These are phyloP conservation scores for Anas flavirostris DNA, from an alignment of 2,797 vertebrate genomes.

Conservation along the genomic window DNA sequence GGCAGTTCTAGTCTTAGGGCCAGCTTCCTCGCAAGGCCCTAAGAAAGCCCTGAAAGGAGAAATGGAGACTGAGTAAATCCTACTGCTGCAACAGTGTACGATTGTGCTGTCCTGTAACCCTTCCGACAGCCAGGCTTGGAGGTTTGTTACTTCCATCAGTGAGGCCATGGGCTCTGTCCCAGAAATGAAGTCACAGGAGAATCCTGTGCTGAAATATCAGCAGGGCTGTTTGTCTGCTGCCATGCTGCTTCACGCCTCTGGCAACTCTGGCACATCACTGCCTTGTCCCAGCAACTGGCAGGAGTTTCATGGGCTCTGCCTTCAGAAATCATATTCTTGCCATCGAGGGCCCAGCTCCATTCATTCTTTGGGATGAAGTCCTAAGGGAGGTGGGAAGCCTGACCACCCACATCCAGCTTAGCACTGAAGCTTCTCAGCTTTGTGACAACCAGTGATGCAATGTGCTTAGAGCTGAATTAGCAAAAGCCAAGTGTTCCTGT, in stretches of 20 bases:
- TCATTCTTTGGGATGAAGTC: background rate
- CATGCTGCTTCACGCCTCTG: background rate
- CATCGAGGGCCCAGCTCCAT: no score
- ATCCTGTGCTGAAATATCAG: no score
- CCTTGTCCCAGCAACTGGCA: background rate
- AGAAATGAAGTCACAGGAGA: no score
- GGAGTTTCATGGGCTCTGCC: background rate
- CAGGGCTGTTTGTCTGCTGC: no score
- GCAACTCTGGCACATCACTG: background rate
- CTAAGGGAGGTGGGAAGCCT: background rate
- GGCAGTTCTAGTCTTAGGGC: background rate
- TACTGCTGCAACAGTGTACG: fast-evolving
- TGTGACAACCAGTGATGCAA: background rate
- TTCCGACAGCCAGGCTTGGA: background rate
- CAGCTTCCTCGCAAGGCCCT: background rate
- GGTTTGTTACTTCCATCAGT: background rate
- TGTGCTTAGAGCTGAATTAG: background rate
- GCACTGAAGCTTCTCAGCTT: background rate
- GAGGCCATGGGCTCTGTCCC: background rate
- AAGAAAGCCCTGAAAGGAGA: background rate
- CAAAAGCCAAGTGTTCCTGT: background rate
- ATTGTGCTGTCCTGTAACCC: background rate
- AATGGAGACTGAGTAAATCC: background rate
- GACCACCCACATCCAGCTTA: background rate
- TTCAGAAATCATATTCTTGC: background rate